Evolutionary conservation across 1,140 invertebrate genomes (phyloP).

Genomic region (Drosophila aff.): DNA sequence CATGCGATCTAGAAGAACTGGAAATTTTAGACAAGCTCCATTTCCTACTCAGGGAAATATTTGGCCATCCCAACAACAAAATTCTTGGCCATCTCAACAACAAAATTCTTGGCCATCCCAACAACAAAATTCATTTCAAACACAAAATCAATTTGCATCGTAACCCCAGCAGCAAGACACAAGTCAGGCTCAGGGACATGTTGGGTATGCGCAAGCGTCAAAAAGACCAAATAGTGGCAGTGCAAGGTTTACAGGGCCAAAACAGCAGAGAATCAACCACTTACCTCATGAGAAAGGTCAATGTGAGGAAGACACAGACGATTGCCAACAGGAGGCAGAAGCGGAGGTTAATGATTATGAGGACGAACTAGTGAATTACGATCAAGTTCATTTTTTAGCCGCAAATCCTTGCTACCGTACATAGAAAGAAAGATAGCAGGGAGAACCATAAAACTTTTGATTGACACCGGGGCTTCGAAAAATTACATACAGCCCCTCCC

Average conservation of each 20-base stretch:
- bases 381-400: neutral
- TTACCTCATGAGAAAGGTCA: conserved; percentile 4
- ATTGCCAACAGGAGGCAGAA: conserved; percentile 8
- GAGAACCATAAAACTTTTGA: no score
- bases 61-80: no score
- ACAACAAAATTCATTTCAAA: neutral
- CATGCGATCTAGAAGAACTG: no score
- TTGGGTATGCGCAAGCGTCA: neutral
- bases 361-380: neutral
- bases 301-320: neutral
- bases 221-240: conserved; percentile 9
- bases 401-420: no score
- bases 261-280: conserved; percentile 16
- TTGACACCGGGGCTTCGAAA: no score
- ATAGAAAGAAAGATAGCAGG: no score
- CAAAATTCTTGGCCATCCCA: neutral
- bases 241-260: conserved; percentile 21
- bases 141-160: neutral
- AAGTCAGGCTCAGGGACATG: neutral
- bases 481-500: no score
- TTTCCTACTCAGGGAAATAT: no score
- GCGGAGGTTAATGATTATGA: neutral
- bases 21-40: no score
- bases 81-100: no score
- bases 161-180: neutral